Base-by-base conservation (phyloP, 2,888 invertebrate species). In the Megalurothrips usitatus region DNA sequence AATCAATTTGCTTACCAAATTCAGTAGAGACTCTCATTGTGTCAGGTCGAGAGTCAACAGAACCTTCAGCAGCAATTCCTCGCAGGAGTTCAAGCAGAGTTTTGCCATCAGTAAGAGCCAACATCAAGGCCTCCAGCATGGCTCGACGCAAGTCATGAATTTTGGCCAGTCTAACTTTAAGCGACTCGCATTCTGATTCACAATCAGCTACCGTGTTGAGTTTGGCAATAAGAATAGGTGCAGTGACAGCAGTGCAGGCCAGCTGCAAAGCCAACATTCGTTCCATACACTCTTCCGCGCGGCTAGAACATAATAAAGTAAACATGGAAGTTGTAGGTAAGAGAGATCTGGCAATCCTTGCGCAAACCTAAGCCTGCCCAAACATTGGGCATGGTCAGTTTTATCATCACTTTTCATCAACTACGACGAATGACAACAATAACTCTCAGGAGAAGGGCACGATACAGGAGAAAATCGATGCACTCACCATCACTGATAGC, bases 91-190 rank as follows among this genome's bases (percentile, higher is more conserved):
- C 92, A 84, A 96, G 88, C 83, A 96, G 88, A 81, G 90, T 89
- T 86, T 94, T 94, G 80, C 96, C 96, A 83, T 94, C 91, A 85
- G 94, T 94, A 80, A 96, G 88, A 3, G 95, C 93, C n/a, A 90
- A 90, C 91, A 95, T 94, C 3, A 95, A 90, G 10, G 92, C 89
- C 84, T 94, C 94, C 82, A 96, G 88, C 87, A 95, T 92, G 80
- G 91, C 89, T 85, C 92, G 92, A 82, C 92, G 88, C 83, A 93
- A 88, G 84, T 94, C 93, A 85, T 94, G 92, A 84, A 94, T 91
- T 85, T 90, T 92, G 82, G 90, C 91, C 34, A 95, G 88, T 85
- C 92, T 90, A 84, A 90, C 90, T 85, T 92, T 92, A 63, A 94
- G 93, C 3, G 91, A 90, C 81, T 93, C 91, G 82, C 93, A 92